Evolutionary conservation across 1,140 invertebrate genomes (phyloP).

Genomic region (Halictus rubicundus): DNA sequence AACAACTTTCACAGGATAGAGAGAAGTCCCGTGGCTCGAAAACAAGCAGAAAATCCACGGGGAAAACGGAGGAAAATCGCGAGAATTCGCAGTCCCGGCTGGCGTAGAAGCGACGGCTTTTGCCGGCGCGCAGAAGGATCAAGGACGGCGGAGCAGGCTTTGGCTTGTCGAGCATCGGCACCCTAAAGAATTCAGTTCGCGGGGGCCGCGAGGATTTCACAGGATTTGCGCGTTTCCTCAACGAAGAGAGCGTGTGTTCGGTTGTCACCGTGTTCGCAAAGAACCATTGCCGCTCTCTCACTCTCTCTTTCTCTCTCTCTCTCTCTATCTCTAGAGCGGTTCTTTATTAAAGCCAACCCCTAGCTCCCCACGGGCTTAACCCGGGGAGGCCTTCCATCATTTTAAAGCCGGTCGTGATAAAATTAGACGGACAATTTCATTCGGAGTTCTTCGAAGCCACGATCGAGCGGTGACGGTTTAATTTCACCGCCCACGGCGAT

Average conservation of each 20-base stretch:
- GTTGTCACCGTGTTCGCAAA: background rate
- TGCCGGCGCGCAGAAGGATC: too few species aligned
- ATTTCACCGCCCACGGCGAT: conserved; percentile 62
- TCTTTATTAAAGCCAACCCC: conserved; percentile 63
- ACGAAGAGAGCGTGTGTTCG: conserved; percentile 1
- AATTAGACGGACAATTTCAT: conserved; percentile 77
- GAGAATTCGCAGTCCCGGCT: too few species aligned
- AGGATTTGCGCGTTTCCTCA: conserved; percentile 50
- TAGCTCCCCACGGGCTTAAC: conserved; percentile 60
- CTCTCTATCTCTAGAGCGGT: conserved; percentile 1
- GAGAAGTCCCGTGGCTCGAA: too few species aligned
- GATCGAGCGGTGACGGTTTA: conserved; percentile 67
- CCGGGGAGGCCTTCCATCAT: conserved; percentile 75
- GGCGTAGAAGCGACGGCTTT: background rate
- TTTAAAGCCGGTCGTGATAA: conserved; percentile 73
- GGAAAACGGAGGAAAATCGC: too few species aligned
- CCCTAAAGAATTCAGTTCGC: conserved; percentile 28
- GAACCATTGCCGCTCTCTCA: background rate
- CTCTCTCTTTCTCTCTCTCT: background rate
- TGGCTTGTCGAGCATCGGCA: conserved; percentile 19
- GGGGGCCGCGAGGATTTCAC: conserved; percentile 29
- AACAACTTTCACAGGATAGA: too few species aligned
- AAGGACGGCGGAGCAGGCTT: background rate
- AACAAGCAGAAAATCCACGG: too few species aligned
- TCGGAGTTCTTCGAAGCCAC: conserved; percentile 52